Evolutionary conservation across 2,113 vertebrate species (phyloP), one percentile per base, ranked within the genome.

Genomic region (Enhydra lutris): DNA sequence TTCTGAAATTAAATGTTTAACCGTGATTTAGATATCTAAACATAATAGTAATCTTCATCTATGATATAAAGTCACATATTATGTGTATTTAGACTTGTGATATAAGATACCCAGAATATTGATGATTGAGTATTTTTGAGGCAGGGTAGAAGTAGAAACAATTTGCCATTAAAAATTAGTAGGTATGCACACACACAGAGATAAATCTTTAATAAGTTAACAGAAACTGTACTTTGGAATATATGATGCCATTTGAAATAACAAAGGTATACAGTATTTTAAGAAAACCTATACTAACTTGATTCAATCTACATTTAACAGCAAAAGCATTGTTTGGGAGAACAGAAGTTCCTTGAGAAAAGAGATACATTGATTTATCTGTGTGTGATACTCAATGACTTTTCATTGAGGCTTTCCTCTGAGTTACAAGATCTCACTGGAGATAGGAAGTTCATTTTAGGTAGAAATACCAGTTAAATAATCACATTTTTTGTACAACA

Each of bases 1-100:
- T 87, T 87, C 50, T 83, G 3, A 97, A 86, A 61, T 65, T 76
- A 81, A 87, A 50, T 83, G 23, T 69, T 91, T 65, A 94, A 85
- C 26, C 6, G 13, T 82, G 36, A 86, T 50, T 69, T 92, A 89
- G 7, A 55, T 42, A 52, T 42, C 3, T 1, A 79, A 57, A 4
- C 31, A 83, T 61, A 67, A 85, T 47, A 92, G 23, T 65, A 82
- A 23, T 94, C 52, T 59, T 91, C 1, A 34, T 20, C 1, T 34
- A 74, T 67, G 31, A 42, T 45, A 90, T 65, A 71, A 59, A 78
- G 12, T 90, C 20, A 52, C 4, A 36, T 20, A 65, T 71, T 50
- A 23, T 31, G 24, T 74, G 7, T 69, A 45, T 52, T 91, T 76
- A 61, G 1, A 80, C 8, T 31, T 69, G n/a, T 61, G 42, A 82